Evolutionary conservation across 1,140 invertebrate genomes (phyloP), one percentile per base, ranked within the genome.

Genomic region (Drosophila yakuba): DNA sequence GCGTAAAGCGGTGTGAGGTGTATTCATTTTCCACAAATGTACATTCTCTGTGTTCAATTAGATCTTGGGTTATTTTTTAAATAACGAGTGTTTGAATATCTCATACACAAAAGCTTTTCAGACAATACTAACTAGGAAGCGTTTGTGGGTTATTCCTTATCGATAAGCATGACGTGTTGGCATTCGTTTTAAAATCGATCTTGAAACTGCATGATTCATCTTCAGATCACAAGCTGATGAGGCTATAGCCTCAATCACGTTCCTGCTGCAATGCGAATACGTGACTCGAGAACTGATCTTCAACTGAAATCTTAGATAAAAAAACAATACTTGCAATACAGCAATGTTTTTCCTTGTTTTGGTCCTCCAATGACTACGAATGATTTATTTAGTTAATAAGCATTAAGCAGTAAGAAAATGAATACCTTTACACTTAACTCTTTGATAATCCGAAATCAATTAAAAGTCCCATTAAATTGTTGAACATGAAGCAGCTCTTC

Each of bases 241-340:
- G 44, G 45, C 10, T 32, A 32, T 32, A 63, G 63, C 80, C 80
- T 79, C 80, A 84, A 84, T 83, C 80, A 83, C 80, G 80, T 83
- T 44, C 45, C 61, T 56, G 69, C 39, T 57, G 77, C 44, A 38
- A 35, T 43, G 48, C 14, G 20, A 5, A 20, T 71, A 84, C 80
- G 80, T 83, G 80, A 80, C 80, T 59, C 8, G 62, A 45, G 44
- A 50, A 41, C 35, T 25, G 47, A 62, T 47, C 79, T 76, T 38
- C 28, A 41, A 23, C 28, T 20, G 14, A 62, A 62, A 43, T 52
- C 48, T 55, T 28, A 47, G 48, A 8, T 17, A 43, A 54, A 44
- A 44, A 32, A 32, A 32, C 7, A 32, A 32, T 8, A 32, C 28
- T 1, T 8, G 1, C 28, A n/a, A 20, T 38, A 36, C 6, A 23